These are phyloP conservation scores for Crax fasciolata DNA, from an alignment of 2,797 vertebrate genomes.

Conservation along the genomic window DNA sequence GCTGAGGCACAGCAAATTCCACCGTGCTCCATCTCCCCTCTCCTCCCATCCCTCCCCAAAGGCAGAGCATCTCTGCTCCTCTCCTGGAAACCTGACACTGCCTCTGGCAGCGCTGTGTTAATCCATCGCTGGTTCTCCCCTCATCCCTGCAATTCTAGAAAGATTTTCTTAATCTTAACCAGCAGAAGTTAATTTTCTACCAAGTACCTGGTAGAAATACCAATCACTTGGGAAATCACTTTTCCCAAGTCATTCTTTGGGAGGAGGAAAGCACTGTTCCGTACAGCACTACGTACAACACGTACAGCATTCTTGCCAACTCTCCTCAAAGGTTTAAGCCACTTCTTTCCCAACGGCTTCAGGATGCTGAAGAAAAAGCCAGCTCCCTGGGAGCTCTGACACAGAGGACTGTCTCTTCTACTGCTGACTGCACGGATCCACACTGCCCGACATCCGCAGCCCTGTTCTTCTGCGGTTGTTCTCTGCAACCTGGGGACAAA, in stretches of 20 bases:
- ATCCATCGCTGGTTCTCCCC: accelerated
- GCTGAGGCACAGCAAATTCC: not conserved
- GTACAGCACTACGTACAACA: not conserved
- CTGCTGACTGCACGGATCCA: not conserved
- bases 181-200: not conserved
- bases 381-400: not conserved
- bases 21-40: not conserved
- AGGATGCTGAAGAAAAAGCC: too few species aligned
- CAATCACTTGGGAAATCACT: not conserved
- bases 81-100: not conserved
- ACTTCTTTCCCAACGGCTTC: not conserved
- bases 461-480: too few species aligned
- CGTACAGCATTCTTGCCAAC: not conserved
- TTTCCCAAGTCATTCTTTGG: not conserved
- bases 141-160: accelerated
- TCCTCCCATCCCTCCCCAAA: not conserved
- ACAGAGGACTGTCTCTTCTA: accelerated
- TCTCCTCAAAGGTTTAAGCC: not conserved
- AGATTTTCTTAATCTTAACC: not conserved
- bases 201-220: not conserved
- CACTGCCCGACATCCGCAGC: not conserved
- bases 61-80: not conserved
- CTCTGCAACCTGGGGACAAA: too few species aligned
- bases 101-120: not conserved
- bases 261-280: not conserved